phyloP scores from a whole-genome alignment of 2,113 vertebrate species.

The Corythornis cristatus region DNA sequence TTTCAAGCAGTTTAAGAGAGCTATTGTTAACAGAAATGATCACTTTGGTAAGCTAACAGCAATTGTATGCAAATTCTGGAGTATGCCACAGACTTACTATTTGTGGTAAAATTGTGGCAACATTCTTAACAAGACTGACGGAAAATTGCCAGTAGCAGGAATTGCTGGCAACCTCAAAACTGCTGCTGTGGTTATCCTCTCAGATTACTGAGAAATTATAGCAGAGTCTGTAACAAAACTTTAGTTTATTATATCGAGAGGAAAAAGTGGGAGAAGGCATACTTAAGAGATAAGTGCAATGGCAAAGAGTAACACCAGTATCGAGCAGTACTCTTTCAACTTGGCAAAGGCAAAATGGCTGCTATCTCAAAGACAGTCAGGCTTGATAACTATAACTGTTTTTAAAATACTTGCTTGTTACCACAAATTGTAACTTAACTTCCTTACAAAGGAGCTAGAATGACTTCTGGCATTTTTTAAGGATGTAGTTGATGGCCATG shows the following conservation, averaged over 20 bases:
- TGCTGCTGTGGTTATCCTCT: constrained; percentile 72
- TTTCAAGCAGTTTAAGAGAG: constrained; percentile 33
- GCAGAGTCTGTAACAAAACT: constrained; percentile 60
- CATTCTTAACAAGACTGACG: constrained; percentile 62
- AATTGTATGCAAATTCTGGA: constrained; percentile 75
- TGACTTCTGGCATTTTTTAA: neutral
- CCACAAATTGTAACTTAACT: neutral
- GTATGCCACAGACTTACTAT: constrained; percentile 63
- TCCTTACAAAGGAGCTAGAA: neutral
- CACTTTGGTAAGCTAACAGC: constrained; percentile 45
- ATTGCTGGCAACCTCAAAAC: constrained; percentile 72
- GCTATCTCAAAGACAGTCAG: neutral
- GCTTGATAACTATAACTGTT: neutral
- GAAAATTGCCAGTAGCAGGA: constrained; percentile 74
- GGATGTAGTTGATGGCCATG: neutral
- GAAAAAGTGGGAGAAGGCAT: constrained; percentile 29
- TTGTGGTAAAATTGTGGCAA: constrained; percentile 74
- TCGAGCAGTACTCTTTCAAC: neutral
- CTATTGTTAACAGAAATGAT: constrained; percentile 66
- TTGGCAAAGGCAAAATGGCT: neutral
- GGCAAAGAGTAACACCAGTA: neutral
- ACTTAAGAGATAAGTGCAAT: neutral
- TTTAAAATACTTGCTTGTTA: neutral
- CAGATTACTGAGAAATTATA: constrained; percentile 72
- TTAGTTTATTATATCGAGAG: constrained; percentile 33